Conservation (phyloP, 2,888 invertebrate genomes). For the Boloria euphrosyne region DNA sequence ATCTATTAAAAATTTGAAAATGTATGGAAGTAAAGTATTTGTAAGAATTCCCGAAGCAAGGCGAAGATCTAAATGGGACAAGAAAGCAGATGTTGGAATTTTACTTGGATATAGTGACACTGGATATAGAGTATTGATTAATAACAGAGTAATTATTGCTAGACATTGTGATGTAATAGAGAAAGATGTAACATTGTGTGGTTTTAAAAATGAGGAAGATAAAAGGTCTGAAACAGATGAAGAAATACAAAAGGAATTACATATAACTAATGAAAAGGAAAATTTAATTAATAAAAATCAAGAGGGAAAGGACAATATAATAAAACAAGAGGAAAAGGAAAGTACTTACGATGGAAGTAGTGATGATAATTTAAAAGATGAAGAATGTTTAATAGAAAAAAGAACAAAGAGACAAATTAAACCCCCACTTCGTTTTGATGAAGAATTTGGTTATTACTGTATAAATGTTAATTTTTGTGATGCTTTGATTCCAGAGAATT, state of each 20-base stretch:
- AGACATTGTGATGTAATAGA: slow-evolving; percentile 16
- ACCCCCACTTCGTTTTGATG: slow-evolving; percentile 22
- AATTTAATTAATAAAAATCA: not conserved
- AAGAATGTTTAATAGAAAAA: no score
- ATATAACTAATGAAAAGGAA: no score
- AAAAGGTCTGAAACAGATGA: no score
- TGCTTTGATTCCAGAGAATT: slow-evolving; percentile 7
- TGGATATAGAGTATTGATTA: slow-evolving; percentile 30
- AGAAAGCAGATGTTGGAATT: slow-evolving; percentile 35
- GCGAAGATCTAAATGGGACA: slow-evolving; percentile 34
- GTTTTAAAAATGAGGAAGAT: not conserved
- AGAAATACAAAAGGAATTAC: no score
- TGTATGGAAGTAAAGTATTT: no score
- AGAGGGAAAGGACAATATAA: slow-evolving; percentile 5
- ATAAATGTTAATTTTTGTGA: slow-evolving; percentile 22
- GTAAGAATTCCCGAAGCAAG: no score
- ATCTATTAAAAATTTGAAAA: slow-evolving; percentile 29
- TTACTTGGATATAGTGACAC: slow-evolving; percentile 36
- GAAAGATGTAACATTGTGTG: slow-evolving; percentile 13
- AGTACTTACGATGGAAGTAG: no score
- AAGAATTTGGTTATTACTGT: slow-evolving; percentile 27
- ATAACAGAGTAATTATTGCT: slow-evolving; percentile 22
- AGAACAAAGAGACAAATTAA: no score
- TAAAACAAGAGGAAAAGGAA: no score
- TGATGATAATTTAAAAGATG: no score